A percentile compares a stretch with the other conserved stretches of the same genome.
phyloP scores from a whole-genome alignment of 1,140 invertebrate species.

The Cecropterus lyciades region DNA sequence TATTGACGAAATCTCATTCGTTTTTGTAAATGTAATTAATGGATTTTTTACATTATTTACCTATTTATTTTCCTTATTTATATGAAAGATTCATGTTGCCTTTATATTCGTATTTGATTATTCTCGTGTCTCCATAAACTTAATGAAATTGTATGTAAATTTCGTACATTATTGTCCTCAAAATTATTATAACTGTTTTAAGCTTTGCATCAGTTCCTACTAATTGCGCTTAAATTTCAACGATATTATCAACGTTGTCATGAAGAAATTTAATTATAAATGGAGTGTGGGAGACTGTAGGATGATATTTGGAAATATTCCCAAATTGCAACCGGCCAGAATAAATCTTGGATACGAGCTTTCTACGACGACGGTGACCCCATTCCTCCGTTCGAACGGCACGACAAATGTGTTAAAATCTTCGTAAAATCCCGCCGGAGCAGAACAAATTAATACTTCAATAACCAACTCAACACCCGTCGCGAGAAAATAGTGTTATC shows the following conservation, averaged over 20 bases:
- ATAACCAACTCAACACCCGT: too few species aligned
- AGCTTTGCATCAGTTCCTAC: neutral
- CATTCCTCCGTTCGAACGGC: slow-evolving; percentile 36
- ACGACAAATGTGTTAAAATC: slow-evolving; percentile 7
- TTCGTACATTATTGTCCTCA: neutral
- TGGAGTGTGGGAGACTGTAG: slow-evolving; percentile 2
- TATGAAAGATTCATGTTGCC: too few species aligned
- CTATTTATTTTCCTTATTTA: too few species aligned
- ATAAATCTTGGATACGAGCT: slow-evolving; percentile 44
- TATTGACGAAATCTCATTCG: too few species aligned
- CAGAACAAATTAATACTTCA: too few species aligned
- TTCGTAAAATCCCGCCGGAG: neutral
- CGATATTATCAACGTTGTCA: neutral
- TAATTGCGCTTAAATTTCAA: neutral
- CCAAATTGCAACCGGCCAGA: slow-evolving; percentile 45
- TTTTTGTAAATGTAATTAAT: too few species aligned
- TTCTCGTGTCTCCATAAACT: too few species aligned
- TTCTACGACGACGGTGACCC: slow-evolving; percentile 37
- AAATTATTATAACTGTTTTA: neutral
- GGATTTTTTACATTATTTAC: too few species aligned
- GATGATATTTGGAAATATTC: slow-evolving; percentile 46
- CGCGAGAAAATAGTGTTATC: too few species aligned
- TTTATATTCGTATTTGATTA: too few species aligned
- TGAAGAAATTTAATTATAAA: slow-evolving; percentile 13
- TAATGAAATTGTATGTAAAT: neutral